These are phyloP conservation scores for Mesopsocus fuscifrons DNA, from an alignment of 2,888 invertebrate genomes.

Conservation along the genomic window DNA sequence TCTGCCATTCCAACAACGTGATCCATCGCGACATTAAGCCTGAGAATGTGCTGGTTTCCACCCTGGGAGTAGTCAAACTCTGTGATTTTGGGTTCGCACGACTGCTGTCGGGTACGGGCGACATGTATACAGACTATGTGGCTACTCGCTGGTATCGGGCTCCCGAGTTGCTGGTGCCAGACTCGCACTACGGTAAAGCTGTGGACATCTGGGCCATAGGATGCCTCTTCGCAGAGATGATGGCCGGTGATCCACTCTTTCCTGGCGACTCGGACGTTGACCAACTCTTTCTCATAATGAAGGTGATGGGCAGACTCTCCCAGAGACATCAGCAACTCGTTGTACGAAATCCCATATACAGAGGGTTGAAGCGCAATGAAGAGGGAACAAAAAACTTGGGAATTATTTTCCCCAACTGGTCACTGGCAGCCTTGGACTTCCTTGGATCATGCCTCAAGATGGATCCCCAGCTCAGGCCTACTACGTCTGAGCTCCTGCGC, in stretches of 20 bases:
- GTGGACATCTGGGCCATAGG: conserved; percentile 83
- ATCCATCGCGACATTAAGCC: conserved; percentile 80
- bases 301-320: conserved; percentile 46
- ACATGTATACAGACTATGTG: conserved; percentile 75
- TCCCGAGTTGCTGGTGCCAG: conserved; percentile 68
- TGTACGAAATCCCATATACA: conserved; percentile 27
- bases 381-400: conserved; percentile 22
- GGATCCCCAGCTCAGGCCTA: conserved; percentile 43
- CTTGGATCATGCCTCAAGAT: conserved; percentile 36
- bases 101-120: conserved; percentile 43
- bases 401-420: conserved; percentile 27
- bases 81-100: conserved; percentile 83
- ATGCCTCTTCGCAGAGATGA: conserved; percentile 67
- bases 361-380: conserved; percentile 23
- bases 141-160: conserved; percentile 82
- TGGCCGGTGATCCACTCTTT: conserved; percentile 69
- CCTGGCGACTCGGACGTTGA: conserved; percentile 83
- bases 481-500: conserved; percentile 39
- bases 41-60: conserved; percentile 69
- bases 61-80: conserved; percentile 64
- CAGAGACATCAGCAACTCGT: conserved; percentile 28
- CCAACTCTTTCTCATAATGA: conserved; percentile 64
- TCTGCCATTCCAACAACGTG: conserved; percentile 70
- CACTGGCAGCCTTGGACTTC: conserved; percentile 29
- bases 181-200: conserved; percentile 39